phyloP scores from a whole-genome alignment of 2,113 vertebrate species.

The Pipa parva region DNA sequence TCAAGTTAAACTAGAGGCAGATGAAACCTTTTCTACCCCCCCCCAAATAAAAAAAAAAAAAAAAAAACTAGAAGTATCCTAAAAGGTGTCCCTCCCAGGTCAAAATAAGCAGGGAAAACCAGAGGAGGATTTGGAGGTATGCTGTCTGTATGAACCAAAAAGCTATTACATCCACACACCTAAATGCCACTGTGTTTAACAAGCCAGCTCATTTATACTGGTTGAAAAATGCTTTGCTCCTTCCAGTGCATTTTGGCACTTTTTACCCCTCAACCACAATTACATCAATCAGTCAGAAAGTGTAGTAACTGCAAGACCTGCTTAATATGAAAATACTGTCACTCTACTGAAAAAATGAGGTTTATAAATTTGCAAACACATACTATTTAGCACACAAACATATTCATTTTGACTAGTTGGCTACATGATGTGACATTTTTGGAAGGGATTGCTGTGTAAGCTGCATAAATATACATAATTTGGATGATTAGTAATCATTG shows the following conservation, averaged over 20 bases:
- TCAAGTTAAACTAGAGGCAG: too few relatives aligned
- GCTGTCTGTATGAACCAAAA: too few relatives aligned
- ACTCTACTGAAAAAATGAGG: background rate
- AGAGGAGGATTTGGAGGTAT: too few relatives aligned
- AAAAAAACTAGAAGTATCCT: too few relatives aligned
- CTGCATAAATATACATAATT: slow-evolving; percentile 1
- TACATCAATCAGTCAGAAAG: background rate
- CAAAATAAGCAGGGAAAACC: too few relatives aligned
- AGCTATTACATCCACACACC: too few relatives aligned
- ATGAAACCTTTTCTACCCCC: too few relatives aligned
- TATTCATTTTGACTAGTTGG: slow-evolving; percentile 1
- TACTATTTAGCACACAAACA: background rate
- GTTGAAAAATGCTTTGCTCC: background rate
- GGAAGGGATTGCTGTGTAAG: background rate
- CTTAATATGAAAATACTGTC: background rate
- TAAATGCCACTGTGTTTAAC: too few relatives aligned
- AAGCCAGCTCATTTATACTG: too few relatives aligned
- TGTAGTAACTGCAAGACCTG: background rate
- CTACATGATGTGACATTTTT: background rate
- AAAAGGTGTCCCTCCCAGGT: too few relatives aligned
- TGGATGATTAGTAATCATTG: background rate
- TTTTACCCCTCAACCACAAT: background rate
- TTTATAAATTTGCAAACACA: slow-evolving; percentile 1
- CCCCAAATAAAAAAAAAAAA: too few relatives aligned
- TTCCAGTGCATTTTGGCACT: background rate